phyloP scores from a whole-genome alignment of 2,888 invertebrate genomes.

The Choreutis nemorana region DNA sequence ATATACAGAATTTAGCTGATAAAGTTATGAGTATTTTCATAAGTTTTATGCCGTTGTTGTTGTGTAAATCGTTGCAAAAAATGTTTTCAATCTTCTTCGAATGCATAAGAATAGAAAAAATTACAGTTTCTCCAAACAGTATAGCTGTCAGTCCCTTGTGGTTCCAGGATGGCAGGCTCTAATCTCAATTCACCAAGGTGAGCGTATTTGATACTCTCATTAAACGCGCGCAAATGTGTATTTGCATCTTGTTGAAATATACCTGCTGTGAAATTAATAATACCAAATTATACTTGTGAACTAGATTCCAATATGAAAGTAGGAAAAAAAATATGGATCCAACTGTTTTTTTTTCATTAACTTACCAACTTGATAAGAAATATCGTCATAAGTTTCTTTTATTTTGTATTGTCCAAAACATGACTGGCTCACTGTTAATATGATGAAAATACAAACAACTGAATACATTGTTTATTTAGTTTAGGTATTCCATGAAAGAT shows the following conservation, averaged over 20 bases:
- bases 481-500: constrained; percentile 2
- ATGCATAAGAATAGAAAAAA: constrained; percentile 12
- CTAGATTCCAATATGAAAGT: too few species aligned
- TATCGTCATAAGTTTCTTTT: constrained; percentile 19
- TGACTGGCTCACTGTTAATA: constrained; percentile 23
- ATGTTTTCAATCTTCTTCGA: constrained; percentile 4
- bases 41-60: too few species aligned
- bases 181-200: constrained; percentile 22
- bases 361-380: constrained; percentile 41
- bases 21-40: background rate
- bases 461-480: too few species aligned
- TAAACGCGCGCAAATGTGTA: constrained; percentile 34
- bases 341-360: constrained; percentile 8
- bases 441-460: too few species aligned
- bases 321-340: too few species aligned
- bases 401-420: constrained; percentile 21
- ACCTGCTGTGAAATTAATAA: constrained; percentile 26
- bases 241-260: constrained; percentile 29
- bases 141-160: constrained; percentile 36
- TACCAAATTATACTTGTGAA: background rate
- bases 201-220: constrained; percentile 35
- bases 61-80: too few species aligned
- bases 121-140: constrained; percentile 42
- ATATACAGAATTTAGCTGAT: background rate
- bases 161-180: constrained; percentile 27